Evolutionary conservation across 2,113 vertebrate genomes (phyloP), one percentile per base, ranked within the genome.

Genomic region (Montifringilla adamsi): DNA sequence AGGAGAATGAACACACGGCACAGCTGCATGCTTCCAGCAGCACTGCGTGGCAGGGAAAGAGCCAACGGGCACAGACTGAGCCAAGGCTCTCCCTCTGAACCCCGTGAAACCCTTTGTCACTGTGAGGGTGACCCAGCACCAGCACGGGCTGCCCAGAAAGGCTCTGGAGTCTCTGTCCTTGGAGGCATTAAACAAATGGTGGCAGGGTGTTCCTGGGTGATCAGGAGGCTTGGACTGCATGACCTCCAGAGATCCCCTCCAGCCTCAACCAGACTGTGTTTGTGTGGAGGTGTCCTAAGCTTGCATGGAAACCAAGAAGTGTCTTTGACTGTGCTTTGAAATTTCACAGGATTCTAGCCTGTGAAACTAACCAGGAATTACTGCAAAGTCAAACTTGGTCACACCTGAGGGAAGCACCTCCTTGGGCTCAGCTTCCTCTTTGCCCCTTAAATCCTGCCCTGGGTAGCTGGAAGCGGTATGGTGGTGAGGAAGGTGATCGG

Each of bases 31-130:
- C 55, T 41, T 15, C n/a, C 39, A 35, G 39, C 47, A 39, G 46
- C 2, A 1, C 27, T 17, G 11, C 3, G 21, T 7, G 53, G 13
- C 44, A 24, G 23, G 10, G 20, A 28, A 18, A 31, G 55, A 62
- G n/a, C 21, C 78, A 41, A 2, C 0, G 0, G 11, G 35, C 58
- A 50, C 55, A 13, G 19, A 20, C 3, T 15, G 30, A 52, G 8
- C 4, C 4, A 13, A 31, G 21, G 47, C n/a, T 35, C 19, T 56
- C 30, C 56, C 24, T 41, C 68, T 21, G 20, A 41, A 22, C 14
- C 17, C 4, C n/a, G 18, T 7, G 10, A 52, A 30, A 26, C 4
- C 16, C 7, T 50, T 27, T 33, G 22, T 18, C 20, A 12, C 67
- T 50, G 16, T 39, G 52, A 52, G 52, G 10, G 37, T 20, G 37